Base-by-base conservation (phyloP, 2,888 invertebrate genomes). In the Brachyopa scutellaris region DNA sequence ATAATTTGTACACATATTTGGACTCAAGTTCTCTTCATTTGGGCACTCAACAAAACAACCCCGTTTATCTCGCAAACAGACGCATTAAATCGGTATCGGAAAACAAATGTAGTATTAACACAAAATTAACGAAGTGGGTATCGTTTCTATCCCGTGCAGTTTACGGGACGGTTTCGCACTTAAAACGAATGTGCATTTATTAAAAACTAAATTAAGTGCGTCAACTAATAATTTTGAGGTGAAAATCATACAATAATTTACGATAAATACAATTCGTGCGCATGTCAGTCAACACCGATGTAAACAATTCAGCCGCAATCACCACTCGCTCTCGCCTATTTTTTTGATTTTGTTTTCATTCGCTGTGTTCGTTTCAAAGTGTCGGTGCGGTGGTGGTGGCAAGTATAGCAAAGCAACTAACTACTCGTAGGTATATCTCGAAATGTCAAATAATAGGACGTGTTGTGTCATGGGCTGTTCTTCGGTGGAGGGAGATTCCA, bases 381-480 rank as follows among this genome's bases (percentile, higher is more conserved):
- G 51, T n/a, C n/a, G 19, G 1, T 1, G 21, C 5, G 17, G 19
- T 15, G 3, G n/a, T 23, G 6, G 1, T n/a, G n/a, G n/a, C n/a
- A n/a, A n/a, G n/a, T n/a, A n/a, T n/a, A n/a, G n/a, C n/a, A n/a
- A n/a, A n/a, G n/a, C n/a, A n/a, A n/a, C n/a, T n/a, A n/a, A n/a
- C n/a, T n/a, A n/a, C n/a, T n/a, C n/a, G n/a, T n/a, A n/a, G n/a
- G n/a, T 6, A 11, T 29, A 9, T 8, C 29, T 23, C 15, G 9
- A n/a, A 31, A 51, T 51, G 51, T 17, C 61, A 21, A 13, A 8
- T 42, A 53, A 42, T 11, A 72, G 61, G 13, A 15, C 8, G 6
- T 80, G 80, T 38, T 69, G 76, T 29, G 76, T 76, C 0, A 45
- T 7, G 17, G 80, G 80, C 19, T 80, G 80, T 38, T 31, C 49